phyloP scores from a whole-genome alignment of 1,140 invertebrate species.

The Drosophila guanche region DNA sequence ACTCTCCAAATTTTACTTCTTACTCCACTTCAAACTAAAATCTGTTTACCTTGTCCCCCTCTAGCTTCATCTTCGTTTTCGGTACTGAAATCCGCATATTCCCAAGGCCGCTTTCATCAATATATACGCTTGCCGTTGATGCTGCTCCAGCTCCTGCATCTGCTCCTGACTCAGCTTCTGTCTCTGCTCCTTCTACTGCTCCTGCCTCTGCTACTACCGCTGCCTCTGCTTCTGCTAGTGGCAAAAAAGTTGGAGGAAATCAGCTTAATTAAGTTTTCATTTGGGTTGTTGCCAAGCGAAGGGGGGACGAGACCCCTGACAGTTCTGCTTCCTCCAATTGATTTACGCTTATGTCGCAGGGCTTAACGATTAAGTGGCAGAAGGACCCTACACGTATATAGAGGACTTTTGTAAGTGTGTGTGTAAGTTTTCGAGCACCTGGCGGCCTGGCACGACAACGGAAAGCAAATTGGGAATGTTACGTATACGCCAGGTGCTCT shows the following conservation, averaged over 20 bases:
- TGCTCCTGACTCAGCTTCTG: no score
- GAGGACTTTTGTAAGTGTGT: not conserved
- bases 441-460: not conserved
- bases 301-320: not conserved
- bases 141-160: no score
- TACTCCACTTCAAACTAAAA: no score
- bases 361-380: constrained; percentile 24
- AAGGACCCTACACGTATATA: not conserved
- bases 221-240: no score
- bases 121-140: no score
- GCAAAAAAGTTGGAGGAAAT: not conserved
- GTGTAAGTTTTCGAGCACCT: constrained; percentile 17
- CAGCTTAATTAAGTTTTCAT: constrained; percentile 20
- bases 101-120: no score
- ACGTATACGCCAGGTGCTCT: constrained; percentile 37
- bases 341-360: constrained; percentile 19
- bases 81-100: no score
- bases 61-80: no score
- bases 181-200: no score
- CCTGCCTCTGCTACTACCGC: no score
- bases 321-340: constrained; percentile 18
- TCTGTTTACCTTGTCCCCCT: no score
- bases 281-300: constrained; percentile 1
- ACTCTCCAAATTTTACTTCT: no score
- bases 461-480: constrained; percentile 26